These are phyloP conservation scores for Ophion slaviceki DNA, from an alignment of 2,888 invertebrate genomes.

Conservation along the genomic window DNA sequence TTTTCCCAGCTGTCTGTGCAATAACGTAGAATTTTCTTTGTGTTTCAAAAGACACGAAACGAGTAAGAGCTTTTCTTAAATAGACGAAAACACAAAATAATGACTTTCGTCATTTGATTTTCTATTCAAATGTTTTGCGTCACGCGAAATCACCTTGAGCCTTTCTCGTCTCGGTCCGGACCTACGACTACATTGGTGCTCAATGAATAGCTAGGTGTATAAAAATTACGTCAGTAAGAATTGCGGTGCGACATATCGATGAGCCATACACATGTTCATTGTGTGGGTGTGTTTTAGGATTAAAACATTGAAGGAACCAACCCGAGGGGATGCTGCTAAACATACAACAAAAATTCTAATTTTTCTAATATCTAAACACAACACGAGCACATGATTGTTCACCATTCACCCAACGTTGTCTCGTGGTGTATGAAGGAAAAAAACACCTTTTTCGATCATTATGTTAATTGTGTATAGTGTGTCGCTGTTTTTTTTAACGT, in stretches of 20 bases:
- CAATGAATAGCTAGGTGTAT: conserved; percentile 47
- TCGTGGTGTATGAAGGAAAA: conserved; percentile 31
- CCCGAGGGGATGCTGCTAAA: conserved; percentile 47
- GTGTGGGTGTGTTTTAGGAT: conserved; percentile 13
- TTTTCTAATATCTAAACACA: conserved; percentile 59
- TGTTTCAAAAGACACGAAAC: conserved; percentile 47
- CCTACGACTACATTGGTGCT: conserved; percentile 66
- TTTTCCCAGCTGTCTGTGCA: conserved; percentile 34
- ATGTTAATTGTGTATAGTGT: too few relatives aligned
- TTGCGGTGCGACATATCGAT: conserved; percentile 63
- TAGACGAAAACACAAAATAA: not conserved
- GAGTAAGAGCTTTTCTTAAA: conserved; percentile 36
- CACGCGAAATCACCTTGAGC: conserved; percentile 7
- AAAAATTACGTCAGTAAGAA: conserved; percentile 56
- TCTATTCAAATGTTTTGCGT: not conserved
- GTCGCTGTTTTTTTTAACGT: not conserved
- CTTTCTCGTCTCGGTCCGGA: conserved; percentile 61
- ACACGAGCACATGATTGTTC: conserved; percentile 49
- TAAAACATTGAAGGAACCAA: conserved; percentile 54
- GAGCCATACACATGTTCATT: conserved; percentile 50
- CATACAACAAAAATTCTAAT: conserved; percentile 45
- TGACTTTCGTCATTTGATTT: not conserved
- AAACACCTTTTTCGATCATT: not conserved
- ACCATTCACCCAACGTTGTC: conserved; percentile 46
- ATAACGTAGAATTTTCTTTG: not conserved